phyloP scores from a whole-genome alignment of 1,140 invertebrate species.

The Hydropsyche tenuis region DNA sequence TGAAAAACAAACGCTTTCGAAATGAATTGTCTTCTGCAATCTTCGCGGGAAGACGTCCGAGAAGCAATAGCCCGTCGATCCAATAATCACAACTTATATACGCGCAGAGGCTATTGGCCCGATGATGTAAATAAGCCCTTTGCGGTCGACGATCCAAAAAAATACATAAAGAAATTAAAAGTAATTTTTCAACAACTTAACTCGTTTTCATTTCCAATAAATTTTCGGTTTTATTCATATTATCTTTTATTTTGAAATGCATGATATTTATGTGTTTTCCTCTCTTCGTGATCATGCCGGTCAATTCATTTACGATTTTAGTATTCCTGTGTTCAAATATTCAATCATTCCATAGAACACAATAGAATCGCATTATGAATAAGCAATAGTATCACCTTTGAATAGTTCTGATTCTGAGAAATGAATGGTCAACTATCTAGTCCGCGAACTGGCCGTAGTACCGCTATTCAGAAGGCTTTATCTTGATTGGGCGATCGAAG shows the following conservation, averaged over 20 bases:
- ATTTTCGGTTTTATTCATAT: no score
- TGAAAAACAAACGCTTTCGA: no score
- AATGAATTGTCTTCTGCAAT: no score
- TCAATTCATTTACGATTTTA: no score
- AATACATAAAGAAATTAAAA: not conserved
- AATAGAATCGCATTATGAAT: not conserved
- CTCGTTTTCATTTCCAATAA: no score
- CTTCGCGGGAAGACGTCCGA: not conserved
- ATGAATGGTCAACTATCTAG: not conserved
- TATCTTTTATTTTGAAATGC: no score
- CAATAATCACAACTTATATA: constrained; percentile 31
- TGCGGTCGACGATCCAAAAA: constrained; percentile 3
- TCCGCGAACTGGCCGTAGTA: constrained; percentile 18
- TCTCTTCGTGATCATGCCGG: no score
- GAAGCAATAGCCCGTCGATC: constrained; percentile 25
- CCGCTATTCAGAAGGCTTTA: constrained; percentile 24
- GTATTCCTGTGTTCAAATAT: no score
- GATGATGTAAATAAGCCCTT: constrained; percentile 26
- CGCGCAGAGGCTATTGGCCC: constrained; percentile 26
- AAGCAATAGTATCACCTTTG: not conserved
- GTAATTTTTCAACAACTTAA: not conserved
- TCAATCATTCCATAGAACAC: not conserved
- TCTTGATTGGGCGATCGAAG: constrained; percentile 15
- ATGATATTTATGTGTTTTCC: no score
- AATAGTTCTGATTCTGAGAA: constrained; percentile 12